Conservation (phyloP, 2,797 vertebrate genomes). For the Hapalemur alaotrensis region DNA sequence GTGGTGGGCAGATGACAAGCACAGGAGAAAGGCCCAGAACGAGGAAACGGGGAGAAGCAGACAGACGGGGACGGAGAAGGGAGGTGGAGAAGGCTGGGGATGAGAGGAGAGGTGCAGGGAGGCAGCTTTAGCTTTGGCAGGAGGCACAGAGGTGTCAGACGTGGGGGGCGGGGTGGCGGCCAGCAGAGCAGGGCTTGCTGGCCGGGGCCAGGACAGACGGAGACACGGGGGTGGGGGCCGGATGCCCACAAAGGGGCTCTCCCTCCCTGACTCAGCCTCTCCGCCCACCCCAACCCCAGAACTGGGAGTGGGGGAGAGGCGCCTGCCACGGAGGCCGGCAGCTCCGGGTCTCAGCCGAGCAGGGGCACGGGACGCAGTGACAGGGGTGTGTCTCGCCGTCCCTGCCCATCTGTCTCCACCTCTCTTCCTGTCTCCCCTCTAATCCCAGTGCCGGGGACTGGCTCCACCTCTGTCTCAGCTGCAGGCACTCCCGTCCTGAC, state of each 20-base stretch:
- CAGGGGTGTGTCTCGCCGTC: not conserved
- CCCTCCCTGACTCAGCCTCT: constrained; percentile 65
- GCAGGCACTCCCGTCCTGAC: not conserved
- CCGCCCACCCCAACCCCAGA: not conserved
- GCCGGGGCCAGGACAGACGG: not conserved
- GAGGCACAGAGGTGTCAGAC: not conserved
- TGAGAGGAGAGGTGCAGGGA: not conserved
- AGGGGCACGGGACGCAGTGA: not conserved
- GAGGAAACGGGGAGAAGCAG: not conserved
- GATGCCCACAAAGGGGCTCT: constrained; percentile 26
- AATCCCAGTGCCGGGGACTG: not conserved
- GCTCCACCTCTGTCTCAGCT: constrained; percentile 52
- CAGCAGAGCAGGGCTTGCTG: not conserved
- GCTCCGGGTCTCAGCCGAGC: not conserved
- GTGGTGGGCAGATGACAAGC: not conserved
- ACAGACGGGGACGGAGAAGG: not conserved
- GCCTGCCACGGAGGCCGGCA: not conserved
- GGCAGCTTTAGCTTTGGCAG: not conserved
- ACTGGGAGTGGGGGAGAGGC: not conserved
- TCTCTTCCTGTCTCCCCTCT: constrained; percentile 61
- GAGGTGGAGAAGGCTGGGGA: not conserved
- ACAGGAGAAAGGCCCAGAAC: too few relatives aligned
- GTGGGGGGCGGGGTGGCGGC: not conserved
- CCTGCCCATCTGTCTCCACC: not conserved
- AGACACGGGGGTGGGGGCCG: constrained; percentile 57